phyloP scores from a whole-genome alignment of 64 coral and sea anemone species.

The Anthopleura sola region DNA sequence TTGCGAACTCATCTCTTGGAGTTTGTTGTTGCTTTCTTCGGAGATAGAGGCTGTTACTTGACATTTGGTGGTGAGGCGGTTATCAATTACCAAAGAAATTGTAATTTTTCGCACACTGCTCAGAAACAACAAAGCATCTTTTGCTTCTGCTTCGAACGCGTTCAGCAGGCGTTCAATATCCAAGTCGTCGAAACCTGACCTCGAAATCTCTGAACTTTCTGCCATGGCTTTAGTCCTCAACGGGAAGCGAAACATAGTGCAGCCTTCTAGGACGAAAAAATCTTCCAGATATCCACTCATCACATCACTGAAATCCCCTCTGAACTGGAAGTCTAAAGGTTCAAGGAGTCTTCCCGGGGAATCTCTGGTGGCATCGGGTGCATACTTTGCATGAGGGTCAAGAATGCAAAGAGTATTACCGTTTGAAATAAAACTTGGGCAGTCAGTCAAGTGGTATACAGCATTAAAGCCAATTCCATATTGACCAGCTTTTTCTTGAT shows the following conservation, averaged over 20 bases:
- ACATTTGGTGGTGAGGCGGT: slow-evolving; percentile 62
- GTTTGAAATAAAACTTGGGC: slow-evolving; percentile 87
- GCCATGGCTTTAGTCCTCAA: slow-evolving; percentile 50
- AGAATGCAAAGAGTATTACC: slow-evolving; percentile 73
- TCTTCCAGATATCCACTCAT: slow-evolving; percentile 73
- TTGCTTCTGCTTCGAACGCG: slow-evolving; percentile 67
- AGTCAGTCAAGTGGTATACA: slow-evolving; percentile 92
- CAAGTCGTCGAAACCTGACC: slow-evolving; percentile 17
- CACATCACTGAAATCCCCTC: slow-evolving; percentile 69
- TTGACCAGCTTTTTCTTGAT: slow-evolving; percentile 71
- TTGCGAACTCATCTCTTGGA: slow-evolving; percentile 54
- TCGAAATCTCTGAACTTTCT: slow-evolving; percentile 66
- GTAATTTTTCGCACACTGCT: slow-evolving; percentile 66
- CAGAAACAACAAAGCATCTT: slow-evolving; percentile 82
- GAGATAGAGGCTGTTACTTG: slow-evolving; percentile 49
- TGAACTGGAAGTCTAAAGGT: slow-evolving; percentile 72
- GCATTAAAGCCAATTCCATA: slow-evolving; percentile 89
- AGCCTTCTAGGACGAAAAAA: slow-evolving; percentile 70
- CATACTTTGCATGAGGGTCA: slow-evolving; percentile 82
- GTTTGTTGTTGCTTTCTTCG: slow-evolving; percentile 24
- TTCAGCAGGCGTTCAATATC: slow-evolving; percentile 63
- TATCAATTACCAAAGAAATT: slow-evolving; percentile 74
- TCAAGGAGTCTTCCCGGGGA: slow-evolving; percentile 81
- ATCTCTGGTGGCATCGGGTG: slow-evolving; percentile 71
- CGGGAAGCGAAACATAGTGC: slow-evolving; percentile 96